Evolutionary conservation across 2,797 vertebrate species (phyloP).

Genomic region (Helarctos malayanus): DNA sequence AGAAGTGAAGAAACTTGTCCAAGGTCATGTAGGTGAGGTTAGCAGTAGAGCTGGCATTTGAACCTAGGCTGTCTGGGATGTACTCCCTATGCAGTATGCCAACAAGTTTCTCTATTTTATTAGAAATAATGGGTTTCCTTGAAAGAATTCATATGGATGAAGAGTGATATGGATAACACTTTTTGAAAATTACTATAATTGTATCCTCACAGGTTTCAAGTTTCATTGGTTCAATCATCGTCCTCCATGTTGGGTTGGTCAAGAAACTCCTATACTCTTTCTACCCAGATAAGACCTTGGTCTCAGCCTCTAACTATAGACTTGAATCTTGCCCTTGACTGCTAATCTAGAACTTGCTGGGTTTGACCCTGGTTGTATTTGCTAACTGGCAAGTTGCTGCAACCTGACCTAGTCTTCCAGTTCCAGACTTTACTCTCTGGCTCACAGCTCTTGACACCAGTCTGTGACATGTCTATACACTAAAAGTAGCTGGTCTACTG

Average conservation of each 20-base stretch:
- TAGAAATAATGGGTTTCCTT: not conserved
- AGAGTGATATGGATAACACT: not conserved
- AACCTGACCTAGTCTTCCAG: not conserved
- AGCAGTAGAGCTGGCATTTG: not conserved
- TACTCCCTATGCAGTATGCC: not conserved
- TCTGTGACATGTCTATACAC: not conserved
- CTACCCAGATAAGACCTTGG: not conserved
- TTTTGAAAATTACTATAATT: constrained; percentile 15
- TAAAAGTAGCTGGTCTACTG: not conserved
- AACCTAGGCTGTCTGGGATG: not conserved
- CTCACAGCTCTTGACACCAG: not conserved
- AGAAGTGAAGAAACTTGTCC: not conserved
- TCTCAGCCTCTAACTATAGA: not conserved
- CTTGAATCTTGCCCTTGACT: not conserved
- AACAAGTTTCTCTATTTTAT: not conserved
- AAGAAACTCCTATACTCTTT: not conserved
- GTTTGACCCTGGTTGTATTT: not conserved
- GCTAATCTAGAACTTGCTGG: not conserved
- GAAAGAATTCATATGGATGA: constrained; percentile 5
- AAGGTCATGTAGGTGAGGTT: not conserved
- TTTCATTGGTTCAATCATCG: not conserved
- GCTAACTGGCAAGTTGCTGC: not conserved
- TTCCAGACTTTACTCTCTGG: not conserved
- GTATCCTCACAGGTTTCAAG: not conserved
- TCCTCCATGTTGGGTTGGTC: not conserved